Evolutionary conservation across 2,113 vertebrate species (phyloP).

Genomic region (Fulica atra): DNA sequence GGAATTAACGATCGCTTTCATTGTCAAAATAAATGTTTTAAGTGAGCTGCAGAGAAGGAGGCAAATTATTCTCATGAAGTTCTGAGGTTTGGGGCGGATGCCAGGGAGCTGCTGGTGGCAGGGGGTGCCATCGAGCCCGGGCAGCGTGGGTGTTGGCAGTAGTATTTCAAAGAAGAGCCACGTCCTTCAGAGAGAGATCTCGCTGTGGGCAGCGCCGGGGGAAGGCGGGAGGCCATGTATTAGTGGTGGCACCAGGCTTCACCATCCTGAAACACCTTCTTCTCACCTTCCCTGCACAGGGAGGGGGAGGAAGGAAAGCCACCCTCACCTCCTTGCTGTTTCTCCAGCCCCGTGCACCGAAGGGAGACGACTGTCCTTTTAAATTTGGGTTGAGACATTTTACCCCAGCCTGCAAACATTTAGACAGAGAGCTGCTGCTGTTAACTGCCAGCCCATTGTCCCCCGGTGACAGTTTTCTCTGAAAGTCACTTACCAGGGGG

Average conservation of each 20-base stretch:
- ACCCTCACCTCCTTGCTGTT: not conserved
- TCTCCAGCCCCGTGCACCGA: not conserved
- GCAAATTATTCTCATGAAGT: slow-evolving; percentile 4
- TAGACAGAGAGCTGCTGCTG: slow-evolving; percentile 63
- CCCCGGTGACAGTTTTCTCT: slow-evolving; percentile 67
- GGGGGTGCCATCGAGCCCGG: not conserved
- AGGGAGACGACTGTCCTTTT: slow-evolving; percentile 47
- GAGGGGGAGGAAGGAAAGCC: not conserved
- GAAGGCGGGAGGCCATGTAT: not conserved
- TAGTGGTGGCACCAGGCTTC: not conserved
- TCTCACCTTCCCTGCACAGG: not conserved
- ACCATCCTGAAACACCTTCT: not conserved
- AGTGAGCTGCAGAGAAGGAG: not conserved
- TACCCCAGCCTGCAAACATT: slow-evolving; percentile 76
- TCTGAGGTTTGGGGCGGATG: not conserved
- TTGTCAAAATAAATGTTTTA: slow-evolving; percentile 32
- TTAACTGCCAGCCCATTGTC: slow-evolving; percentile 76
- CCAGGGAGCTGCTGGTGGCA: not conserved
- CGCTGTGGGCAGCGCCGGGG: fast-evolving
- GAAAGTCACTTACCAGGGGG: slow-evolving; percentile 65
- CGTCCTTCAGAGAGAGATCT: not conserved
- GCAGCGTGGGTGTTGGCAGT: not conserved
- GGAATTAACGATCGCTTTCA: not conserved
- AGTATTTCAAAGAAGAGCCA: not conserved
- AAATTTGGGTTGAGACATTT: slow-evolving; percentile 71